Evolutionary conservation across 2,888 invertebrate genomes (phyloP), one percentile per base, ranked within the genome.

Genomic region (Criorhina ranunculi): DNA sequence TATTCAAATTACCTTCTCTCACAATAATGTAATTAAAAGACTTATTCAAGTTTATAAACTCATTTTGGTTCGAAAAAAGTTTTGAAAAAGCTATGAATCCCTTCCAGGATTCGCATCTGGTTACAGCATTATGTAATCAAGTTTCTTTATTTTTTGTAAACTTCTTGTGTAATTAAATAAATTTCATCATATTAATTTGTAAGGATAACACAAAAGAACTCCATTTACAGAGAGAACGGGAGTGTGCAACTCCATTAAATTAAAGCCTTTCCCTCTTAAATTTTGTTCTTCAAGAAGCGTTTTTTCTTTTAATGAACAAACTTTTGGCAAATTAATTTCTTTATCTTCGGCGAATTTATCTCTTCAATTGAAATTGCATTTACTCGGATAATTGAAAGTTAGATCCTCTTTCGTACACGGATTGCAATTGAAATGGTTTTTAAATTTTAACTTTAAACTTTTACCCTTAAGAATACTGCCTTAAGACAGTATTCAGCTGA

Each of bases 301-400:
- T 37, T 29, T 12, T n/a, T n/a, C 24, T 17, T 40, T 33, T 57
- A 81, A 81, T 62, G 55, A 76, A 46, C 7, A 81, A 81, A 81
- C 69, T 75, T n/a, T n/a, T 76, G 49, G 5, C 51, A 44, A 76
- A 81, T 76, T 64, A 42, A 76, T 67, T 19, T 15, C 12, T 35
- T 24, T 8, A 12, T 15, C 12, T 35, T 24, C 7, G 24, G 51
- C 12, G 59, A 53, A 59, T 42, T 53, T 70, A 77, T 76, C 51
- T 60, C 59, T 76, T 76, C 66, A 44, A 67, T 59, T 60, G 31
- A 59, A 70, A 77, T 66, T 33, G 66, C 66, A 77, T 77, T 60
- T 72, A 72, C 44, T 4, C 44, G 44, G 51, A 42, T 60, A 72
- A 66, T 82, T 79, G 70, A 72, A 82, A 72, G 40, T 77, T 60